Base-by-base conservation (phyloP, 2,888 invertebrate genomes). In the Tortricodes alternella region DNA sequence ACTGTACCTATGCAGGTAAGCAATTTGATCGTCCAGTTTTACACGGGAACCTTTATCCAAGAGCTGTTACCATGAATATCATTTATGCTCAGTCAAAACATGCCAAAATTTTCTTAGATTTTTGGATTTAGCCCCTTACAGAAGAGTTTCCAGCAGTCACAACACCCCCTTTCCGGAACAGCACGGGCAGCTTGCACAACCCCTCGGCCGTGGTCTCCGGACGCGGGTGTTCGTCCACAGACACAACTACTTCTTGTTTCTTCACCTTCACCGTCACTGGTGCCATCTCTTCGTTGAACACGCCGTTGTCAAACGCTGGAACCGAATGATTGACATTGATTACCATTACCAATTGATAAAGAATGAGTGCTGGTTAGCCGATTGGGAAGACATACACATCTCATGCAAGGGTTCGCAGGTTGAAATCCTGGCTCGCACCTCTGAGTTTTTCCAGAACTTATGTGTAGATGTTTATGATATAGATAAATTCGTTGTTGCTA, bases 131-230 rank as follows among this genome's bases (percentile, higher is more conserved):
- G 5, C 0, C 1, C 63, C 74, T 77, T 74, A 96, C 96, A 93
- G 98, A 98, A 52, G 98, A 97, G 68, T 96, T 95, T 29, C 97
- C 99, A 62, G 98, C 98, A n/a, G 98, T 98, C 2, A 98, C 98
- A 3, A 96, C 93, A 21, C 99, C 99, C 59, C 96, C 94, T 80
- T 98, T 97, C 76, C 98, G 96, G 85, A 99, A 99, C 19, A 98
- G 91, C 1, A 97, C 92, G 0, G 95, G 94, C 53, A 99, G 90
- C 81, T 97, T 98, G 57, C 93, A 92, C 13, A 99, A 89, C 27
- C 91, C 92, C 73, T 98, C 98, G 0, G 94, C 69, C 0, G 96
- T 97, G 8, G 97, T 96, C 65, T 96, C 93, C 1, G 96, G 96
- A 60, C 96, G 93, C 9, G 98, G 98, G 84, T 98, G 98, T 81